These are phyloP conservation scores for Hippoglossus hippoglossus DNA, from an alignment of 2,797 vertebrate genomes.

Conservation along the genomic window DNA sequence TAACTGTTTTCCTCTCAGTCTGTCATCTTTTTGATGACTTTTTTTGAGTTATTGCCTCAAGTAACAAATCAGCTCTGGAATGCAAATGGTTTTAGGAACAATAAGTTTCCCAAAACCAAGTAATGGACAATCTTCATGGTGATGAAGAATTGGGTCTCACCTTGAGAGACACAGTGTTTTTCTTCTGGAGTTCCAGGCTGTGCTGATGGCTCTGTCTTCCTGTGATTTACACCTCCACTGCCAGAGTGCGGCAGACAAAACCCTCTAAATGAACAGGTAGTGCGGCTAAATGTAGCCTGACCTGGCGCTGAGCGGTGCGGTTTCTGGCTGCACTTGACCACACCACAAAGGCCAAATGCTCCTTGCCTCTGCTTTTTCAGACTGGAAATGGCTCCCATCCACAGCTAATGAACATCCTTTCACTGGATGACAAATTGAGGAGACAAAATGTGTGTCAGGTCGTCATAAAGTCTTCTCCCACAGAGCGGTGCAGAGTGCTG, in stretches of 20 bases:
- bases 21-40: conserved; percentile 48
- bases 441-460: conserved; percentile 58
- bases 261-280: conserved; percentile 47
- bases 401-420: conserved; percentile 63
- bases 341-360: conserved; percentile 27
- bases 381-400: conserved; percentile 29
- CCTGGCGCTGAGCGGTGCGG: background rate
- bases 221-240: conserved; percentile 67
- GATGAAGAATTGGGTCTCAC: conserved; percentile 85
- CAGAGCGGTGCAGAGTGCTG: conserved; percentile 51
- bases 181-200: conserved; percentile 81
- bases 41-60: conserved; percentile 81
- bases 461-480: conserved; percentile 56
- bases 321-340: conserved; percentile 26
- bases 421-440: conserved; percentile 66
- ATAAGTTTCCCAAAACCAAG: conserved; percentile 88
- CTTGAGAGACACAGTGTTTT: conserved; percentile 79
- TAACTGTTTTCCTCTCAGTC: conserved; percentile 34
- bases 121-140: conserved; percentile 83
- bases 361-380: conserved; percentile 18
- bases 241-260: conserved; percentile 39
- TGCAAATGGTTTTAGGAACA: conserved; percentile 88
- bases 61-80: conserved; percentile 90
- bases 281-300: conserved; percentile 42
- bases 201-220: conserved; percentile 77